Conservation (phyloP, 1,140 invertebrate species). For the Rhopalosiphum maidis region DNA sequence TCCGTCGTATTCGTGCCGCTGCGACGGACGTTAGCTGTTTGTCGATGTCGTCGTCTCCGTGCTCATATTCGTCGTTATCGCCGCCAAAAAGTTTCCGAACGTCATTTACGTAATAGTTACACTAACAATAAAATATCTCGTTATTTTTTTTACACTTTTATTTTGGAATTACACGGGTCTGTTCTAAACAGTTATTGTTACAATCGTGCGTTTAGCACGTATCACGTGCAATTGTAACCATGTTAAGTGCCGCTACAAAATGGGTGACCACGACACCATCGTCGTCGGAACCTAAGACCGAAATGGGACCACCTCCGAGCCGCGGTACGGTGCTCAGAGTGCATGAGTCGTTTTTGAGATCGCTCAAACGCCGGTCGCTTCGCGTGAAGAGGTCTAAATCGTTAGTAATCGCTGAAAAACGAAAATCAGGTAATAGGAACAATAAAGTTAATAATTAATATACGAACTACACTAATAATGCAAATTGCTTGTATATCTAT, state of each 20-base stretch:
- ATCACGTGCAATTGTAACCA: neutral
- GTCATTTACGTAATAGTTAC: neutral
- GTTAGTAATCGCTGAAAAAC: slow-evolving; percentile 72
- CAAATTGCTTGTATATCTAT: neutral
- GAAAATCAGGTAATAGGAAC: slow-evolving; percentile 71
- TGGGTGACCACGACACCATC: slow-evolving; percentile 38
- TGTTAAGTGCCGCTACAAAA: slow-evolving; percentile 53
- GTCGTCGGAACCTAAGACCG: slow-evolving; percentile 43
- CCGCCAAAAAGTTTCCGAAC: neutral
- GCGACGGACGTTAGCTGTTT: neutral
- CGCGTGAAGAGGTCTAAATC: slow-evolving; percentile 75
- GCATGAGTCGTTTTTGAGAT: slow-evolving; percentile 73
- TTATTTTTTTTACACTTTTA: neutral
- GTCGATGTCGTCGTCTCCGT: neutral
- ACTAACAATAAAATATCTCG: neutral
- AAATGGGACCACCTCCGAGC: slow-evolving; percentile 48
- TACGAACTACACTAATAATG: neutral
- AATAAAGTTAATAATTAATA: neutral
- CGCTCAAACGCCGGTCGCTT: slow-evolving; percentile 71
- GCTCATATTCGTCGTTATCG: neutral
- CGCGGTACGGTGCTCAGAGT: slow-evolving; percentile 63
- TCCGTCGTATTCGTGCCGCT: neutral
- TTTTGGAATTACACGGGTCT: neutral
- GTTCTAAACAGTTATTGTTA: neutral
- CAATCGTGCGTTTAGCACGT: neutral